phyloP scores from a whole-genome alignment of 2,797 vertebrate species.

The Cynopterus sphinx region DNA sequence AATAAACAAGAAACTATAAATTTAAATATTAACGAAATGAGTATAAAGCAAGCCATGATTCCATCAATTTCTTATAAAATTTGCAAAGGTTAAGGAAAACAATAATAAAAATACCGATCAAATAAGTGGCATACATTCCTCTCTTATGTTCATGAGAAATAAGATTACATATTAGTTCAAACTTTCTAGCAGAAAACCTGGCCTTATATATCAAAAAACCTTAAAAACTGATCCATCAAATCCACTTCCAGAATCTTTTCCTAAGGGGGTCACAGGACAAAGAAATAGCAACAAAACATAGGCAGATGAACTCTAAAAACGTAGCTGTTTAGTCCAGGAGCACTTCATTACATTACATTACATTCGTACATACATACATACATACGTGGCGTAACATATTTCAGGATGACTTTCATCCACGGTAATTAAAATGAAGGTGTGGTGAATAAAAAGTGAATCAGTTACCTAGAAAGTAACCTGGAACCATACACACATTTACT shows the following conservation, averaged over 20 bases:
- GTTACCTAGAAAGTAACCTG: not conserved
- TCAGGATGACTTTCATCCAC: constrained; percentile 14
- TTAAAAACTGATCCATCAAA: not conserved
- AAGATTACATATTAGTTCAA: not conserved
- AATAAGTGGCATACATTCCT: not conserved
- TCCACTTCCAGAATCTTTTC: not conserved
- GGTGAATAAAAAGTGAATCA: not conserved
- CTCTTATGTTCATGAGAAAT: not conserved
- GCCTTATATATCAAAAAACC: not conserved
- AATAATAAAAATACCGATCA: not conserved
- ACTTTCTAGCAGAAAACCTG: not conserved
- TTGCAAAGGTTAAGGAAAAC: constrained; percentile 13
- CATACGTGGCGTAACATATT: not conserved
- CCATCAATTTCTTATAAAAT: not conserved
- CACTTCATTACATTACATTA: not conserved
- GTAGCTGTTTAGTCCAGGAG: not conserved
- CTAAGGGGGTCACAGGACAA: not conserved
- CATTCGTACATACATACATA: not conserved
- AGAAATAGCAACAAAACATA: not conserved
- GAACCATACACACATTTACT: not conserved
- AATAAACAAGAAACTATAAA: constrained; percentile 4
- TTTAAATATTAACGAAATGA: constrained; percentile 23
- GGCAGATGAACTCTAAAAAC: not conserved
- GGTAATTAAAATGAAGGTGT: constrained; percentile 11
- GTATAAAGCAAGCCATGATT: not conserved